Evolutionary conservation across 2,888 invertebrate species (phyloP), one percentile per base, ranked within the genome.

Genomic region (Standfussiana lucernea): DNA sequence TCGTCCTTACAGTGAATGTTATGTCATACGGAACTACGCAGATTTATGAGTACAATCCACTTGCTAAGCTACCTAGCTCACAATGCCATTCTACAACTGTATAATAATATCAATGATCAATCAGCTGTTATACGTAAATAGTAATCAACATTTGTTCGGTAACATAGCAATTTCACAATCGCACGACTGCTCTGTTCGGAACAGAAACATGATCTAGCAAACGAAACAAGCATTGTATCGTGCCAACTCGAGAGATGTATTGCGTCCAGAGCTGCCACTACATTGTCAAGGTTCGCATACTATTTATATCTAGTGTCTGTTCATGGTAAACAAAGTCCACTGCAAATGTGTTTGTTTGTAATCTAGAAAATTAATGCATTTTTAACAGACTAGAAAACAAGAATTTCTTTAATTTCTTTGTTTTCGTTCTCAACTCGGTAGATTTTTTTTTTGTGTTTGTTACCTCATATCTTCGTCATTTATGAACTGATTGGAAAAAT

Each of bases 151-250:
- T 24, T 53, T n/a, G 10, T 35, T 73, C 76, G 75, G 50, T 69
- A 73, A 69, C 72, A 68, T 32, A 35, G 42, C 70, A 62, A 76
- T 75, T 53, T 64, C 59, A 45, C 40, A 65, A 35, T 82, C 75
- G 47, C 84, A 72, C 70, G 72, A 85, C 68, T 77, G 82, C 70
- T 85, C 40, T 88, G 84, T 78, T 84, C 28, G 67, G 42, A 69
- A 50, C 65, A 73, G 71, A 81, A 71, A 79, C 76, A 76, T 71
- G 71, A 67, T 56, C 72, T 64, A 47, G n/a, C 75, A 45, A 84
- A 90, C 88, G 80, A 88, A 89, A 78, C 85, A 42, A 82, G 89
- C 89, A 86, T 88, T 92, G 90, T 89, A 89, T 59, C 84, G 80
- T 89, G 89, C 88, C 89, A 90, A 91, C 72, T 82, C 64, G 79